Evolutionary conservation across 2,113 vertebrate species (phyloP), one percentile per base, ranked within the genome.

Genomic region (Psophia crepitans): DNA sequence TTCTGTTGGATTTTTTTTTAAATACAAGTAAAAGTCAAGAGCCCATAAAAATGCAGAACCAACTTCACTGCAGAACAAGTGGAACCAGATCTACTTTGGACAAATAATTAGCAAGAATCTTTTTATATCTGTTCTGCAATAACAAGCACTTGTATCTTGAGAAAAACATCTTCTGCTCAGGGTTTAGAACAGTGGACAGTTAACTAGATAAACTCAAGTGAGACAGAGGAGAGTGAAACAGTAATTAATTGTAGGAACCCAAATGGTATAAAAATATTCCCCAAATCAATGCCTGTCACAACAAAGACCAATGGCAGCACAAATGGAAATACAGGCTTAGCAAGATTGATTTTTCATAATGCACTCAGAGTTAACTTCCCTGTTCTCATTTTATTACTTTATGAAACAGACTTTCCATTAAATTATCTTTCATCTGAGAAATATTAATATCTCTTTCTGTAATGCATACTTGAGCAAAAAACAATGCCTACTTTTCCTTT

Each of bases 381-480:
- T 65, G 19, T 54, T 77, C 54, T 90, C 49, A 41, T 75, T 93
- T 91, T 89, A 89, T 84, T 96, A 78, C 61, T 78, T 92, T 68
- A 89, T 33, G 30, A 84, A 91, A 75, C 30, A 71, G 37, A 66
- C 20, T 37, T 89, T 71, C 69, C 73, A 95, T 74, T 81, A 73
- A 84, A 87, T 87, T 95, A 64, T 22, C 28, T 89, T 89, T 51
- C 21, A 86, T 84, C 24, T 90, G 53, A 84, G 91, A 93, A 96
- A 75, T 24, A 60, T 19, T 86, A 90, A 17, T 89, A 81, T 26
- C 10, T 24, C 23, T 66, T 90, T 74, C 80, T 75, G 14, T 33
- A 78, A 92, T 2, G 8, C 9, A 61, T 22, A 84, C 48, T 86
- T 18, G 5, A 92, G 73, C 63, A 68, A 93, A 94, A 91, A 48